Evolutionary conservation across 2,888 invertebrate genomes (phyloP), one percentile per base, ranked within the genome.

Genomic region (Copidosoma aretas): DNA sequence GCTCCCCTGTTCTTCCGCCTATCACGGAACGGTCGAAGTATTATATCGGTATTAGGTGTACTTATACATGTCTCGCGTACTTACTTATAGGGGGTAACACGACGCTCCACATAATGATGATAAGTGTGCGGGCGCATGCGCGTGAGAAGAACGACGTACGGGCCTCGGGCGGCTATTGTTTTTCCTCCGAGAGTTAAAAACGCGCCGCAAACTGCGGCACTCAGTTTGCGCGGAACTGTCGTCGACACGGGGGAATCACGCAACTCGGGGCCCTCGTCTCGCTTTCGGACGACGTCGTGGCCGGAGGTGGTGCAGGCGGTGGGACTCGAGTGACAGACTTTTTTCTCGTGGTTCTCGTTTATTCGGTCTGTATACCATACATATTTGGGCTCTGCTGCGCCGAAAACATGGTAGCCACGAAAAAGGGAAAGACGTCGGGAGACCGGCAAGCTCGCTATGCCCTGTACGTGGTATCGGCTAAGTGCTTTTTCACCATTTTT

Each of bases 121-220:
- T 32, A 32, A 32, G 32, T 8, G 4, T 8, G 43, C 12, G 17
- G 43, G 17, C 43, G 43, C 43, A 46, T 46, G 43, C 43, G 43
- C 43, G 43, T 12, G 12, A 46, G 43, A 2, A 46, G 41, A 41
- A 14, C 41, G 10, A 46, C 43, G 12, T 32, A 5, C 1, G 3
- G 12, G 12, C 43, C 3, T 14, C 43, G 15, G 43, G 15, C 43
- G 43, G 17, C 43, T 46, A 46, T 46, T 46, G 43, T 46, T 46
- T 46, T 46, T 46, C 17, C 43, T 32, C 8, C 43, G 43, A 61
- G 58, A 59, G 61, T 71, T 65, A 68, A 67, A 71, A 71, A 71
- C 59, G 58, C 60, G 59, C 22, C 58, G 62, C 61, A 52, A 68
- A 64, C 54, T 24, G n/a, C 46, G 39, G 24, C 58, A 51, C 41